Percentiles rank a stretch among this genome's conserved stretches.
Evolutionary conservation across 2,888 invertebrate genomes (phyloP).

Genomic region (Conchocele bisecta): DNA sequence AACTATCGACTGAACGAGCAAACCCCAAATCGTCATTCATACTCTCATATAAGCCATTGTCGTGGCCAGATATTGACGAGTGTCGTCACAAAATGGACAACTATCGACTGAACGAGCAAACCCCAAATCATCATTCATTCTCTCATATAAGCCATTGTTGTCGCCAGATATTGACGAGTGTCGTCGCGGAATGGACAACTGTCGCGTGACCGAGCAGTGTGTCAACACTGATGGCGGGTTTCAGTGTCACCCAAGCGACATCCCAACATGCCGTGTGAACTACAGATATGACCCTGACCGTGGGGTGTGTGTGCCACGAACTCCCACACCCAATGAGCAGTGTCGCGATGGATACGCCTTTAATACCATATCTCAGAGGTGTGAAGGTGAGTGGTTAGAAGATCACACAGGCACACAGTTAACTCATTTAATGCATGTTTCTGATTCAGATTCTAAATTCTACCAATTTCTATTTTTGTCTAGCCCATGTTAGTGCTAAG

Average conservation of each 20-base stretch:
- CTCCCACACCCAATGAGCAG: too few relatives aligned
- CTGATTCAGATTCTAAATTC: too few relatives aligned
- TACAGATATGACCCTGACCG: conserved; percentile 11
- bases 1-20: too few relatives aligned
- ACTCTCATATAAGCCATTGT: not conserved
- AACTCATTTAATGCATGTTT: too few relatives aligned
- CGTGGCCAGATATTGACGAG: too few relatives aligned
- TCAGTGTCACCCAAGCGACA: conserved; percentile 87
- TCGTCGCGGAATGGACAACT: conserved; percentile 82
- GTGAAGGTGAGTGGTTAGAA: conserved; percentile 76
- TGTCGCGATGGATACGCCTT: conserved; percentile 83
- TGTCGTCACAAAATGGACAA: too few relatives aligned
- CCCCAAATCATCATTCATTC: too few relatives aligned
- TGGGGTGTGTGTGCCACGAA: conserved; percentile 38
- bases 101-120: too few relatives aligned
- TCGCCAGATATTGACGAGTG: conserved; percentile 89
- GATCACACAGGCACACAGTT: too few relatives aligned
- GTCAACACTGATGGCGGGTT: conserved; percentile 94
- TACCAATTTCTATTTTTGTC: too few relatives aligned
- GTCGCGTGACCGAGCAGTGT: conserved; percentile 88
- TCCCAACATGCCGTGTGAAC: conserved; percentile 6
- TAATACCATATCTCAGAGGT: conserved; percentile 69
- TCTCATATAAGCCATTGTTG: not conserved
- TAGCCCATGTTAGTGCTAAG: too few relatives aligned
- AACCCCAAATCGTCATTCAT: too few relatives aligned